phyloP scores from a whole-genome alignment of 1,140 invertebrate species.

The Gonatopus flavifemur region DNA sequence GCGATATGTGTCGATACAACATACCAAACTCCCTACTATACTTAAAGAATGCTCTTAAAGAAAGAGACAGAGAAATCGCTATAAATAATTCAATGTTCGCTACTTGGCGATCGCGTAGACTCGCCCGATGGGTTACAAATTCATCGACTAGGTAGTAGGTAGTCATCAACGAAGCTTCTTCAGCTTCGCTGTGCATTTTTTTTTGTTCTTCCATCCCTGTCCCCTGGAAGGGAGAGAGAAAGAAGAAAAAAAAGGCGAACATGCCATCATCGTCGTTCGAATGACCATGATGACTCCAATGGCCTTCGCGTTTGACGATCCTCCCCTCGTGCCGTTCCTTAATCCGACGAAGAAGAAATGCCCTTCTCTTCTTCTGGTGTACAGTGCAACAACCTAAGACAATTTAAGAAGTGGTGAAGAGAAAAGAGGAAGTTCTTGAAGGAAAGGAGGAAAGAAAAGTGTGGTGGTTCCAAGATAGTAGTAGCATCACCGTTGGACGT shows the following conservation, averaged over 20 bases:
- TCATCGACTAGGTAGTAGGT: conserved; percentile 28
- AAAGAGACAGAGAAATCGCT: conserved; percentile 17
- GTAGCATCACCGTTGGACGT: conserved; percentile 8
- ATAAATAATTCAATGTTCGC: conserved; percentile 29
- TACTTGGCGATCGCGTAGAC: conserved; percentile 7
- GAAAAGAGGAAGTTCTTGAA: not conserved
- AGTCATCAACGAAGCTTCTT: no score
- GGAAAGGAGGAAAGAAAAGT: conserved; percentile 19
- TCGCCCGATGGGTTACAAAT: conserved; percentile 11
- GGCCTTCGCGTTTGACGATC: no score
- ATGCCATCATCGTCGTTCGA: not conserved
- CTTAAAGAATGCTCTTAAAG: no score
- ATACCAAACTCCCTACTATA: no score
- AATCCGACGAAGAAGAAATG: no score
- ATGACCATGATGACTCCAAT: no score
- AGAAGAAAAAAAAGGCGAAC: not conserved
- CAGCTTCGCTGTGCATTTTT: no score
- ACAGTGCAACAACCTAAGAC: not conserved
- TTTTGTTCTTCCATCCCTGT: no score
- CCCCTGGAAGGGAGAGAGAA: not conserved
- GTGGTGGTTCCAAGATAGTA: conserved; percentile 24
- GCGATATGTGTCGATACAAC: no score
- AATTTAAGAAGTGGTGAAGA: not conserved
- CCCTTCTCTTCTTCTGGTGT: no score
- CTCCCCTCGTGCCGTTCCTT: no score